Percentiles rank a stretch among this genome's conserved stretches.
These are phyloP conservation scores for Chlorodrepanis virens DNA, from an alignment of 2,113 vertebrate genomes.

Conservation along the genomic window DNA sequence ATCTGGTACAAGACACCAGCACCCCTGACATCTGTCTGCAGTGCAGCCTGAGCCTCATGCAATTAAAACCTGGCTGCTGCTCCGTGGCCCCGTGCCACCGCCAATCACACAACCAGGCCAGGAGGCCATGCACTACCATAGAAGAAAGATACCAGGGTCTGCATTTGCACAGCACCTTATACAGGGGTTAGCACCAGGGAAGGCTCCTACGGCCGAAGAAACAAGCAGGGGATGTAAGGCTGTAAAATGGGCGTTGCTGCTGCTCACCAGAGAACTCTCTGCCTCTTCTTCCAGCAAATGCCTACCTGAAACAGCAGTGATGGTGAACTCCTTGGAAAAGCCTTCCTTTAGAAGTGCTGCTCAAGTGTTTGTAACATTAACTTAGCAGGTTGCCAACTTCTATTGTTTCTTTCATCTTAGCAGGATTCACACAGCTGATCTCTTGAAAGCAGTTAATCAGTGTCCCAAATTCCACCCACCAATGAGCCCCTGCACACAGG, in stretches of 20 bases:
- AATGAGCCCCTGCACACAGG: not conserved
- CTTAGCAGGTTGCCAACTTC: not conserved
- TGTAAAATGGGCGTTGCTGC: not conserved
- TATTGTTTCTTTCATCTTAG: not conserved
- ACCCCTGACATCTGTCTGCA: not conserved
- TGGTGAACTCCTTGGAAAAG: not conserved
- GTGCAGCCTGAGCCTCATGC: not conserved
- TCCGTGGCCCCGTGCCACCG: not conserved
- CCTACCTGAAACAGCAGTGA: not conserved
- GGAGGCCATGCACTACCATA: accelerated
- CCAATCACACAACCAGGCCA: not conserved
- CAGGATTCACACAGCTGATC: not conserved
- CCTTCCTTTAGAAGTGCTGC: not conserved
- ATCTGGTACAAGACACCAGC: not conserved
- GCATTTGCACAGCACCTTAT: not conserved
- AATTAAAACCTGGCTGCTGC: not conserved
- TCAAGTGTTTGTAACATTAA: not conserved
- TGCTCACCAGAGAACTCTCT: accelerated
- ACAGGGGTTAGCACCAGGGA: not conserved
- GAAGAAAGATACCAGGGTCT: not conserved
- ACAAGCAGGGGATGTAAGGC: not conserved
- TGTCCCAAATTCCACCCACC: conserved; percentile 60
- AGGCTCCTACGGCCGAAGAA: not conserved
- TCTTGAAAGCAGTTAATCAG: conserved; percentile 67
- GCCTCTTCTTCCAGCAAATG: not conserved